These are phyloP conservation scores for Triplophysa tibetana DNA, from an alignment of 2,113 vertebrate genomes.

Conservation along the genomic window DNA sequence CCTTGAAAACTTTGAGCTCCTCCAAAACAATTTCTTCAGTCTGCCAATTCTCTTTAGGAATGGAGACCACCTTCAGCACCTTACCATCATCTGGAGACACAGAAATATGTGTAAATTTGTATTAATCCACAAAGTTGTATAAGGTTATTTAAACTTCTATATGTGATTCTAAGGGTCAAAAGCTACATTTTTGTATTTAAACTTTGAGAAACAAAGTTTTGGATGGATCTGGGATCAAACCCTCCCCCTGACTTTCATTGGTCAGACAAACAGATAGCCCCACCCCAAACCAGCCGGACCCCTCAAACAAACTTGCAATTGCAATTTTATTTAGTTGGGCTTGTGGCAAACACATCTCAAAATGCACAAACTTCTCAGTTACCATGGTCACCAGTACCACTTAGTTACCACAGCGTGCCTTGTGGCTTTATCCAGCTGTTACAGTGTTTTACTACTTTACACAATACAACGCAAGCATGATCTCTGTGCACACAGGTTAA, in stretches of 20 bases:
- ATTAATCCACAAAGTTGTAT: neutral
- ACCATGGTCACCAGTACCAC: neutral
- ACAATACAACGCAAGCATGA: slow-evolving; percentile 13
- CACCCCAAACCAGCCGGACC: too few species aligned
- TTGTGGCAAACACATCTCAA: neutral
- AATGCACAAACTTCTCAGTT: slow-evolving; percentile 4
- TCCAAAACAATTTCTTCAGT: slow-evolving; percentile 79
- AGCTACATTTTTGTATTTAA: too few species aligned
- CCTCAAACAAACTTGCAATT: too few species aligned
- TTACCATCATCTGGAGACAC: slow-evolving; percentile 75
- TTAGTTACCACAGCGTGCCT: neutral
- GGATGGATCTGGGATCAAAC: too few species aligned
- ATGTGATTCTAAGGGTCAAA: too few species aligned
- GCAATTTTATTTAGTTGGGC: too few species aligned
- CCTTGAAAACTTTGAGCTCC: slow-evolving; percentile 79
- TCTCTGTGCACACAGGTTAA: slow-evolving; percentile 37
- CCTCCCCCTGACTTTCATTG: too few species aligned
- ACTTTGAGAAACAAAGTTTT: neutral
- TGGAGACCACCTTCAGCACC: slow-evolving; percentile 79
- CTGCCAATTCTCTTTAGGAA: slow-evolving; percentile 61
- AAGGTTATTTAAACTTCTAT: too few species aligned
- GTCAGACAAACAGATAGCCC: too few species aligned
- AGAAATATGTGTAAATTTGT: neutral
- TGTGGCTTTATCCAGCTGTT: slow-evolving; percentile 55
- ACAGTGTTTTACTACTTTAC: slow-evolving; percentile 29